Evolutionary conservation across 2,797 vertebrate species (phyloP).

Genomic region (Muscicapa comitata): DNA sequence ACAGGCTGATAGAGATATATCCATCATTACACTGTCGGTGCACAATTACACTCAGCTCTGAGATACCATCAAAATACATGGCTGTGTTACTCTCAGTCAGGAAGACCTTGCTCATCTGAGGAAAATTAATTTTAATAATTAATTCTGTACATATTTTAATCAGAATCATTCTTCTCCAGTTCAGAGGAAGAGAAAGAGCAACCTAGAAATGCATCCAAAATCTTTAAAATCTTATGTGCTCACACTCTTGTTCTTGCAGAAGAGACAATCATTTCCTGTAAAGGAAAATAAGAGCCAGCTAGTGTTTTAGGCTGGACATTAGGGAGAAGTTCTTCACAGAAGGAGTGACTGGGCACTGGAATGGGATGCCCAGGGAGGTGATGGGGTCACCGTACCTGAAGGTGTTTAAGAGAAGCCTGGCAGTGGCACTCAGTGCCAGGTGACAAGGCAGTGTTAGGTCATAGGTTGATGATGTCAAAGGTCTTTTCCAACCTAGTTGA

Average conservation of each 20-base stretch:
- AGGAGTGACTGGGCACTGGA: neutral
- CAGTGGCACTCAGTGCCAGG: neutral
- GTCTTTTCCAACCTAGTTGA: neutral
- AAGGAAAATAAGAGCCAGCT: neutral
- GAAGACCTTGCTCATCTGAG: neutral
- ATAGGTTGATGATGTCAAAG: neutral
- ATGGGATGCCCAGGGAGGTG: neutral
- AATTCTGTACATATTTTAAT: neutral
- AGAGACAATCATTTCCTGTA: neutral
- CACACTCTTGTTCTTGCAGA: neutral
- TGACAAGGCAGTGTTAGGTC: neutral
- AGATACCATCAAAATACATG: neutral
- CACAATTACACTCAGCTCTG: conserved; percentile 28
- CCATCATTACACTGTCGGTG: conserved; percentile 22
- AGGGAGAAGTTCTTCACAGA: neutral
- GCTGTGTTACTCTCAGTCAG: neutral
- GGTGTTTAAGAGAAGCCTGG: neutral
- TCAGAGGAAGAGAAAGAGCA: neutral
- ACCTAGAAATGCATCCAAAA: neutral
- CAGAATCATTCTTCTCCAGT: neutral
- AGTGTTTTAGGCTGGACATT: neutral
- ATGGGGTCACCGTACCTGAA: neutral
- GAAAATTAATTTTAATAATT: neutral
- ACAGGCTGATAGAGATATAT: conserved; percentile 49
- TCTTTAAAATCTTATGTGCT: neutral